phyloP scores from a whole-genome alignment of 2,797 vertebrate genomes.

The Pseudochirops corinnae region DNA sequence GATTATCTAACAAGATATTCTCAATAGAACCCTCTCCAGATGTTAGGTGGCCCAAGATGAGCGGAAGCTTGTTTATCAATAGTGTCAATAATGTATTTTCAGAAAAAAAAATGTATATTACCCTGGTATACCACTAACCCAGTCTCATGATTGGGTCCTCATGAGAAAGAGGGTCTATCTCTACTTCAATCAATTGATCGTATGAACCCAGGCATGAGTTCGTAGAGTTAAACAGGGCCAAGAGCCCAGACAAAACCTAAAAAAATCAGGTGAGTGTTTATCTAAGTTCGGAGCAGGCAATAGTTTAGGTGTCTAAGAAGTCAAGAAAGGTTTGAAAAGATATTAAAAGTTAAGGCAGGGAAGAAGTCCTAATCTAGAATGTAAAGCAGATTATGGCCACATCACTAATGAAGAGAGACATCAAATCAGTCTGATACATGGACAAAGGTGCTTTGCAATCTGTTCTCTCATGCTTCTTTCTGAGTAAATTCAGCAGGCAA shows the following conservation, averaged over 20 bases:
- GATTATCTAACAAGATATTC: background rate
- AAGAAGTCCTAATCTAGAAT: background rate
- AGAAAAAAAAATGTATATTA: background rate
- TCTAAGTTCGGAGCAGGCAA: constrained; percentile 15
- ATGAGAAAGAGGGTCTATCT: background rate
- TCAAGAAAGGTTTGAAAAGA: background rate
- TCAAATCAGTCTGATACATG: background rate
- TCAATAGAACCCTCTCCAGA: background rate
- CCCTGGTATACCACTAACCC: background rate
- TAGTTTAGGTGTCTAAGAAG: constrained; percentile 4
- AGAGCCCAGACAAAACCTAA: background rate
- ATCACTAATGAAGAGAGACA: background rate
- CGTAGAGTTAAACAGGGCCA: background rate
- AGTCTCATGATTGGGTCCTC: background rate
- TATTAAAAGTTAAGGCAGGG: background rate
- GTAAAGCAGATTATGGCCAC: background rate
- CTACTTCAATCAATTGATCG: background rate
- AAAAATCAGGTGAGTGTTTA: constrained; percentile 8
- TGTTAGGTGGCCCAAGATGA: background rate
- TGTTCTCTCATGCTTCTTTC: background rate
- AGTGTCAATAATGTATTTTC: background rate
- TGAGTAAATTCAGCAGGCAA: constrained; percentile 20
- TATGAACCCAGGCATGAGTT: background rate
- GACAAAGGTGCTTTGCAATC: background rate
- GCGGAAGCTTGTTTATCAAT: background rate